Conservation (phyloP, 2,797 vertebrate genomes). For the Melanotaenia nigrans region DNA sequence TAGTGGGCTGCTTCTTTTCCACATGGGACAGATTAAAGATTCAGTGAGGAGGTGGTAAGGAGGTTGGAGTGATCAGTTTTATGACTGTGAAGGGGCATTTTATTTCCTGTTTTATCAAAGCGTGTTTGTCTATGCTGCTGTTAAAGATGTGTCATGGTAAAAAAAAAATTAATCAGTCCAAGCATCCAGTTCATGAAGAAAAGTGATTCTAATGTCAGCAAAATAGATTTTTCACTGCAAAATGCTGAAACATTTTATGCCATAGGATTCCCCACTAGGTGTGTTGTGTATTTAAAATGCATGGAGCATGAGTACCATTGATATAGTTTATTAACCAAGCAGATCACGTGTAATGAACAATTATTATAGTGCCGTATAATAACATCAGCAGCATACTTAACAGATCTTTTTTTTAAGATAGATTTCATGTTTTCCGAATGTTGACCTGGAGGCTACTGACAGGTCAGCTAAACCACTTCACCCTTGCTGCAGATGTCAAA, state of each 20-base stretch:
- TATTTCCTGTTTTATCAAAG: no score
- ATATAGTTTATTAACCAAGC: no score
- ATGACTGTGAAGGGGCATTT: no score
- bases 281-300: no score
- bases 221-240: background rate
- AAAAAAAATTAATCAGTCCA: background rate
- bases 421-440: background rate
- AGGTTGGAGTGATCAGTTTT: background rate
- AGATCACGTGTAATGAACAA: background rate
- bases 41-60: background rate
- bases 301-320: background rate
- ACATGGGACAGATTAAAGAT: background rate
- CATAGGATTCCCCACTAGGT: no score
- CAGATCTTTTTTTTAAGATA: background rate
- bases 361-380: background rate
- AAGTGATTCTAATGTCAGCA: background rate
- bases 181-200: background rate
- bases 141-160: background rate
- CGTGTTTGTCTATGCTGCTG: background rate
- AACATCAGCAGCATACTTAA: background rate
- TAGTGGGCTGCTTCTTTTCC: background rate
- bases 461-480: background rate
- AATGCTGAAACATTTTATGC: background rate
- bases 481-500: background rate
- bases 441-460: background rate